A percentile compares a stretch with the other conserved stretches of the same genome.
Conservation (phyloP, 1,140 invertebrate genomes). For the Lepidurus packardi region DNA sequence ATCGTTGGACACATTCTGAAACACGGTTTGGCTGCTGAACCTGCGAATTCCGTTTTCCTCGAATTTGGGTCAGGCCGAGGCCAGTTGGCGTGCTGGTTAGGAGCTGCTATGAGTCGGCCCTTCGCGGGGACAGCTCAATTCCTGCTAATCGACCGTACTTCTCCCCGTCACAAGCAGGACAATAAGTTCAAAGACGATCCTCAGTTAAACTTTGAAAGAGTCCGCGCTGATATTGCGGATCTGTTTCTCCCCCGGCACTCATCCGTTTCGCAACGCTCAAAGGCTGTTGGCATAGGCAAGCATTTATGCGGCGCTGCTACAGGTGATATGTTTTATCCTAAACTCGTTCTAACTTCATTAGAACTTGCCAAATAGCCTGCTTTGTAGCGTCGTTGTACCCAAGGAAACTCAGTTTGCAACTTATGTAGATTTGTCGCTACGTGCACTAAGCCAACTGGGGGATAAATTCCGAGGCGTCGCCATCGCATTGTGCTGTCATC, state of each 20-base stretch:
- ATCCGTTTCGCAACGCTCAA: slow-evolving; percentile 44
- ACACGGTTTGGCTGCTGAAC: slow-evolving; percentile 44
- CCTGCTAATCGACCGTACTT: slow-evolving; percentile 67
- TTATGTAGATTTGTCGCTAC: slow-evolving; percentile 30
- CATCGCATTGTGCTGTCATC: slow-evolving; percentile 82
- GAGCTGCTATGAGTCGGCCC: slow-evolving; percentile 16
- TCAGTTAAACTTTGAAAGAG: slow-evolving; percentile 50
- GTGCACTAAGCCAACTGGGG: slow-evolving; percentile 49
- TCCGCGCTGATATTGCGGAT: slow-evolving; percentile 68
- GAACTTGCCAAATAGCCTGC: neutral
- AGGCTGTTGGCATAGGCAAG: slow-evolving; percentile 69
- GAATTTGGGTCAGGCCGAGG: slow-evolving; percentile 87
- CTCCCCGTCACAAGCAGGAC: slow-evolving; percentile 72
- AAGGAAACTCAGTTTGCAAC: slow-evolving; percentile 23
- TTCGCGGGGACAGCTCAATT: slow-evolving; percentile 50
- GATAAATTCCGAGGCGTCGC: slow-evolving; percentile 54
- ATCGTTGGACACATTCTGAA: slow-evolving; percentile 57
- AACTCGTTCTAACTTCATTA: slow-evolving; percentile 31
- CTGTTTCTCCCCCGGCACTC: slow-evolving; percentile 55
- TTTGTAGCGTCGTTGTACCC: slow-evolving; percentile 25
- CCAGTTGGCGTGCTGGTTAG: slow-evolving; percentile 40
- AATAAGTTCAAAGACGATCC: slow-evolving; percentile 58
- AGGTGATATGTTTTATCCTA: slow-evolving; percentile 47
- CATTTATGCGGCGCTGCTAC: slow-evolving; percentile 80
- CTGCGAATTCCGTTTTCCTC: slow-evolving; percentile 60